Evolutionary conservation across 2,113 vertebrate genomes (phyloP).

Genomic region (Dascyllus trimaculatus): DNA sequence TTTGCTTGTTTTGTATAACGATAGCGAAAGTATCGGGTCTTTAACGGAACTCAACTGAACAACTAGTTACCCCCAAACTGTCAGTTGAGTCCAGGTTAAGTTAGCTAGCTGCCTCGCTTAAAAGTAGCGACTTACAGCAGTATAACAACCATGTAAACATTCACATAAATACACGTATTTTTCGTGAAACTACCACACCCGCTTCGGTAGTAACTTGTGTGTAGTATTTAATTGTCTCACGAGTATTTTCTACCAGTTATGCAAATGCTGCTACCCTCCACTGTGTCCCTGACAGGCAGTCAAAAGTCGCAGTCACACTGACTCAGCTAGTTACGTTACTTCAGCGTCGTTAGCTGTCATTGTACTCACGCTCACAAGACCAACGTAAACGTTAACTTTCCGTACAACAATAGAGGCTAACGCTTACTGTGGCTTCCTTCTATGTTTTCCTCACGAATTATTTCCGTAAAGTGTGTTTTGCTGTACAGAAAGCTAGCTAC

Average conservation of each 20-base stretch:
- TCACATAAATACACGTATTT: background rate
- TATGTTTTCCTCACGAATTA: background rate
- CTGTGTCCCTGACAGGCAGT: constrained; percentile 4
- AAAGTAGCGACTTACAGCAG: background rate
- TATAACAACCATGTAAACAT: background rate
- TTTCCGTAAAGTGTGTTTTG: rapidly evolving
- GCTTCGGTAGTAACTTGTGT: background rate
- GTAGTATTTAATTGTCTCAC: background rate
- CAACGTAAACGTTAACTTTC: constrained; percentile 28
- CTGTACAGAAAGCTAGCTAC: background rate
- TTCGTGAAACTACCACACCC: background rate
- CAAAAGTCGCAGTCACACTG: constrained; percentile 62
- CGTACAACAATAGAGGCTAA: background rate
- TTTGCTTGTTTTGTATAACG: background rate
- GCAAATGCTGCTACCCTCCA: background rate
- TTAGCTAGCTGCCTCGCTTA: constrained; percentile 12
- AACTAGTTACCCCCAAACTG: background rate
- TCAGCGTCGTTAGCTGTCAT: constrained; percentile 59
- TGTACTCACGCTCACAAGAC: constrained; percentile 16
- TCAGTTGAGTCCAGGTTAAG: background rate
- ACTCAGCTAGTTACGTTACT: constrained; percentile 74
- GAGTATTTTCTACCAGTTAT: background rate
- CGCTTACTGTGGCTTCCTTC: background rate
- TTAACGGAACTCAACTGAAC: background rate
- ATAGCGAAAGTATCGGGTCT: background rate